Evolutionary conservation across 2,888 invertebrate genomes (phyloP).

Genomic region (Prostheceraeus crozeri): DNA sequence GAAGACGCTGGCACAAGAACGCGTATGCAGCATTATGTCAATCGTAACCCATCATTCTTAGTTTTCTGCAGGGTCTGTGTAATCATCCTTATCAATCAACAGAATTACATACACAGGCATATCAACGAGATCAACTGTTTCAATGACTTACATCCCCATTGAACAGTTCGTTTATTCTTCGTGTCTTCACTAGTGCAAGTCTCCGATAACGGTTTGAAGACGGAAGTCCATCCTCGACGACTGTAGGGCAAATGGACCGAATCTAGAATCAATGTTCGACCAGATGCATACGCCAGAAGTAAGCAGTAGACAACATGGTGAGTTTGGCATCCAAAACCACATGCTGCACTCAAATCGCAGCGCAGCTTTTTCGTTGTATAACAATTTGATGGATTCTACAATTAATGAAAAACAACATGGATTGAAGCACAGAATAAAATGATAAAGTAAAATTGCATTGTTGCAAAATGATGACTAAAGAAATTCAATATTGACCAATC

Average conservation of each 20-base stretch:
- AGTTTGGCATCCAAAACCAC: conserved; percentile 95
- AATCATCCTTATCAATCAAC: no score
- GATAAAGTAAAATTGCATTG: no score
- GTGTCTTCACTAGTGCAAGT: conserved; percentile 67
- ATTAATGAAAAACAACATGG: no score
- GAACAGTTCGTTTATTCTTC: conserved; percentile 62
- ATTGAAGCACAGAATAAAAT: no score
- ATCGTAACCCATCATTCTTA: no score
- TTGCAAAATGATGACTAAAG: no score
- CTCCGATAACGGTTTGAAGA: conserved; percentile 80
- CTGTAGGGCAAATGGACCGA: conserved; percentile 71
- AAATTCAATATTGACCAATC: no score
- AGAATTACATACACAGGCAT: no score
- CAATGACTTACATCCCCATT: conserved; percentile 69
- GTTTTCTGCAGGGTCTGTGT: no score
- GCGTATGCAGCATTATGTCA: no score
- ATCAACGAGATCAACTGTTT: no score
- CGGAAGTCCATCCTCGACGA: conserved; percentile 82
- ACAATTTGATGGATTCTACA: conserved; percentile 88
- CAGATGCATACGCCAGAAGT: conserved; percentile 85
- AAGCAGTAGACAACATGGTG: conserved; percentile 95
- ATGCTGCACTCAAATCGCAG: conserved; percentile 93
- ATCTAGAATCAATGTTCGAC: conserved; percentile 81
- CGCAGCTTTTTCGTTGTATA: conserved; percentile 74
- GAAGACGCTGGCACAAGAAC: no score